A percentile compares a stretch with the other conserved stretches of the same genome.
Conservation (phyloP, 2,113 vertebrate species). For the Gallinago paraguaiae region DNA sequence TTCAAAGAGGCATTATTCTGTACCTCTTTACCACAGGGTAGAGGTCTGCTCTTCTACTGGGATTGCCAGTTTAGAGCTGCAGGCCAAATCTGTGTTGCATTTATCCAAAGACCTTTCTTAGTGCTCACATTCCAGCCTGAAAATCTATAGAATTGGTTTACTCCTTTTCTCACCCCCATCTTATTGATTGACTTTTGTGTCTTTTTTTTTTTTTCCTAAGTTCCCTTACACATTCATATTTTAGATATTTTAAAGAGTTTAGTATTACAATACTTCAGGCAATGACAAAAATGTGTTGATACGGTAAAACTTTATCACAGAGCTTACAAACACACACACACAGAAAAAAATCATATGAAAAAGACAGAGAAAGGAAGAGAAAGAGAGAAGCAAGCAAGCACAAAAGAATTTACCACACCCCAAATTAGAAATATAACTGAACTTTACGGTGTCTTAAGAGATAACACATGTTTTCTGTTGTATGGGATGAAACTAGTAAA, state of each 20-base stretch:
- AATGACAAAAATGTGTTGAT: neutral
- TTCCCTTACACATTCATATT: neutral
- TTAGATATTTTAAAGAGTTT: neutral
- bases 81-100: constrained; percentile 81
- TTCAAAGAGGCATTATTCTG: constrained; percentile 78
- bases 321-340: neutral
- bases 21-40: constrained; percentile 68
- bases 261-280: neutral
- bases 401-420: neutral
- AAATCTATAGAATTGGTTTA: constrained; percentile 57
- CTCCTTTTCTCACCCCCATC: constrained; percentile 30
- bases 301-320: neutral
- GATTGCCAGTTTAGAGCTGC: constrained; percentile 64
- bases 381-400: neutral
- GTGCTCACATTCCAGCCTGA: constrained; percentile 66
- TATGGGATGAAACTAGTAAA: constrained; percentile 16
- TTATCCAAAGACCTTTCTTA: constrained; percentile 73
- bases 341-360: neutral
- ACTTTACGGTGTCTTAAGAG: neutral
- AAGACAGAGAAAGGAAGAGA: neutral
- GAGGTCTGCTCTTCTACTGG: constrained; percentile 68
- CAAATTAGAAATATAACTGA: neutral
- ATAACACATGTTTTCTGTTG: constrained; percentile 3
- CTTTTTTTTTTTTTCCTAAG: neutral
- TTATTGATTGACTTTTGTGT: constrained; percentile 28